Percentiles rank a stretch among this genome's conserved stretches.
Conservation (phyloP, 2,888 invertebrate genomes). For the Eledona agricola region DNA sequence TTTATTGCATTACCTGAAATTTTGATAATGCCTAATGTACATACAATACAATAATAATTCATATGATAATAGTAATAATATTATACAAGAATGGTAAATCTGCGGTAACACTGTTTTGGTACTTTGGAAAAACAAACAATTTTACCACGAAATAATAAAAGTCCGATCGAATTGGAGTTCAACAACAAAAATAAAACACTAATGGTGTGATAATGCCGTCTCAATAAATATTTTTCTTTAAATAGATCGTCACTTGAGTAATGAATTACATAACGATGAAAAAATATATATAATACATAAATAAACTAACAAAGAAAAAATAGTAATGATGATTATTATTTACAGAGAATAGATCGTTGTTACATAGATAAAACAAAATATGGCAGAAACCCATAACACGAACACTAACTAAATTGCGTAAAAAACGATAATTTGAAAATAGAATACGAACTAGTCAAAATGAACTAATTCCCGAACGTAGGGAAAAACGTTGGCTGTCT, state of each 20-base stretch:
- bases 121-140: slow-evolving; percentile 36
- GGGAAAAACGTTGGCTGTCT: no score
- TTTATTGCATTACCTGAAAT: slow-evolving; percentile 60
- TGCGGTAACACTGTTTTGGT: slow-evolving; percentile 57
- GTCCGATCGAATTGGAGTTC: slow-evolving; percentile 8
- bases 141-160: slow-evolving; percentile 25
- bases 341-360: slow-evolving; percentile 32
- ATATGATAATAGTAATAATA: slow-evolving; percentile 43
- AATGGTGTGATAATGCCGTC: slow-evolving; percentile 25
- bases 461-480: no score
- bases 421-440: slow-evolving; percentile 37
- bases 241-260: slow-evolving; percentile 28
- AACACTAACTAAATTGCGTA: slow-evolving; percentile 31
- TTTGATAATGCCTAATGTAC: slow-evolving; percentile 59
- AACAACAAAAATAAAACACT: slow-evolving; percentile 30
- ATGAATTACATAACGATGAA: slow-evolving; percentile 31
- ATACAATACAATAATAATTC: slow-evolving; percentile 55
- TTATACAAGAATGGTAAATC: slow-evolving; percentile 53
- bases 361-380: slow-evolving; percentile 38
- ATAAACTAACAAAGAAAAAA: slow-evolving; percentile 35
- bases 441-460: slow-evolving; percentile 43
- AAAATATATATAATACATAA: slow-evolving; percentile 33
- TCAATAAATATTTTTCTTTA: slow-evolving; percentile 25
- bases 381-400: slow-evolving; percentile 43
- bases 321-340: slow-evolving; percentile 30